Percentiles rank a stretch among this genome's conserved stretches.
Conservation (phyloP, 2,888 invertebrate genomes). For the Chymomyza procnemis region DNA sequence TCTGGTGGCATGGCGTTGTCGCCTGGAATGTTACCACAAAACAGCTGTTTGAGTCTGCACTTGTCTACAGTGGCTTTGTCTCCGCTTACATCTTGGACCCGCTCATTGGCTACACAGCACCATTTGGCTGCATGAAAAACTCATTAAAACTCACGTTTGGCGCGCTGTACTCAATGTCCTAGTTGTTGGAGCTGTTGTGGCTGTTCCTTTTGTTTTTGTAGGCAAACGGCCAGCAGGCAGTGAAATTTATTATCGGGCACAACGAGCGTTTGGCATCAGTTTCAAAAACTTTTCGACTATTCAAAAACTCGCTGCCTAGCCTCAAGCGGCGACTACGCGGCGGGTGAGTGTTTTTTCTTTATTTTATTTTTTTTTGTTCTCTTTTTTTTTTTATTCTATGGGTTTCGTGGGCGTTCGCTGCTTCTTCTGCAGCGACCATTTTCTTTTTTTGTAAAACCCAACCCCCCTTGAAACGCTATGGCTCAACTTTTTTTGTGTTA, state of each 20-base stretch:
- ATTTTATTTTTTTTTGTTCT: background rate
- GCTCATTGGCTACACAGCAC: background rate
- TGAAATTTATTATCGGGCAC: conserved; percentile 68
- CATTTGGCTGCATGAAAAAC: conserved; percentile 62
- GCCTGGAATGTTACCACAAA: conserved; percentile 6
- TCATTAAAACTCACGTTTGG: conserved; percentile 67
- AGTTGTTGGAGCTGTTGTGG: conserved; percentile 15
- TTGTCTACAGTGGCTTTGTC: background rate
- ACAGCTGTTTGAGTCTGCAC: background rate
- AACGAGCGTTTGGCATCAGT: conserved; percentile 64
- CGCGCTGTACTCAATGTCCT: conserved; percentile 21
- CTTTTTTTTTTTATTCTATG: too few relatives aligned
- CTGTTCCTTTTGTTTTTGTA: background rate
- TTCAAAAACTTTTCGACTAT: conserved; percentile 69
- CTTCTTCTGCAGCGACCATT: background rate
- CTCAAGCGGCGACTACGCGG: background rate
- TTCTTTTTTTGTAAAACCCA: conserved; percentile 79
- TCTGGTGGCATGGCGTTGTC: background rate
- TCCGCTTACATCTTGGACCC: background rate
- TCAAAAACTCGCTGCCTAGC: conserved; percentile 29
- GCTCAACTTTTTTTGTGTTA: conserved; percentile 1
- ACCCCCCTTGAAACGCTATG: too few relatives aligned
- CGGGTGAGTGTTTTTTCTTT: background rate
- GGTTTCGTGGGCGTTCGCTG: background rate
- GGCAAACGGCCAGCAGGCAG: conserved; percentile 33